Evolutionary conservation across 2,113 vertebrate genomes (phyloP).

Genomic region (Pituophis catenifer): DNA sequence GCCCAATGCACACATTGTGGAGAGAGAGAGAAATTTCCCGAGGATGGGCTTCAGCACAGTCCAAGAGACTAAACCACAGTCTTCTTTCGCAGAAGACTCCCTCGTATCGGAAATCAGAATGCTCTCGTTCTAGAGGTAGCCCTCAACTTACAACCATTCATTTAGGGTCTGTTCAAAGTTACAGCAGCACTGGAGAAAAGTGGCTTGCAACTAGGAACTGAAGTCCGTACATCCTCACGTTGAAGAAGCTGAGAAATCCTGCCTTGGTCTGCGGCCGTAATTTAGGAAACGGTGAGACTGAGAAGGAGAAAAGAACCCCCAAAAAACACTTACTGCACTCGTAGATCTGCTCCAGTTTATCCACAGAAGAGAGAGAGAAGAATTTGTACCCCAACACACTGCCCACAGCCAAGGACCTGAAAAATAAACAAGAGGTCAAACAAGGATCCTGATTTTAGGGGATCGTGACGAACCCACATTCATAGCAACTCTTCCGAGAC

Average conservation of each 20-base stretch:
- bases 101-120: background rate
- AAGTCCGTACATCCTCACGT: background rate
- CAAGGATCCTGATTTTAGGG: conserved; percentile 30
- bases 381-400: conserved; percentile 98
- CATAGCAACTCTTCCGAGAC: too few relatives aligned
- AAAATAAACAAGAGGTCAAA: conserved; percentile 49
- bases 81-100: background rate
- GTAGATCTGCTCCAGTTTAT: conserved; percentile 99
- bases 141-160: background rate
- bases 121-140: background rate
- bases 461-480: background rate
- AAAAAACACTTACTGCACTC: conserved; percentile 92
- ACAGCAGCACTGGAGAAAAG: background rate
- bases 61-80: too few relatives aligned
- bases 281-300: background rate
- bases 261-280: background rate
- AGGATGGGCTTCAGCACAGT: too few relatives aligned
- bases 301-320: too few relatives aligned
- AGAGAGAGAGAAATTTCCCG: too few relatives aligned
- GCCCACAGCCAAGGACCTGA: conserved; percentile 95
- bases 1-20: too few relatives aligned
- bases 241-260: background rate
- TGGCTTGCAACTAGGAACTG: background rate
- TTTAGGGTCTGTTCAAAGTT: background rate
- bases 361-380: conserved; percentile 97